Evolutionary conservation across 2,113 vertebrate species (phyloP).

Genomic region (Misgurnus anguillicaudatus): DNA sequence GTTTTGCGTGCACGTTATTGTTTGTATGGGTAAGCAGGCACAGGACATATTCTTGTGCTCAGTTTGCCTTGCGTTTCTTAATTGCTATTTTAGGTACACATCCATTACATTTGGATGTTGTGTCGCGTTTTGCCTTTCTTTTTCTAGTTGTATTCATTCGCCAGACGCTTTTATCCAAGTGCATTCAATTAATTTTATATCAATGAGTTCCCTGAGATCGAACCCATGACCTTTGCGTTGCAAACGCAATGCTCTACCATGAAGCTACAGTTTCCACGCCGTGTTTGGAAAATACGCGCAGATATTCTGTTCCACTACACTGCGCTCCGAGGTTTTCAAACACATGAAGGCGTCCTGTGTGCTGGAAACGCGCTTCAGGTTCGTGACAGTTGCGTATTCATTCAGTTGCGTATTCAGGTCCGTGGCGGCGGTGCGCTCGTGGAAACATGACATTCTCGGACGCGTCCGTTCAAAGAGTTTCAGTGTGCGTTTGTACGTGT

Average conservation of each 20-base stretch:
- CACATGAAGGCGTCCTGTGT: not conserved
- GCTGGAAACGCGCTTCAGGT: not conserved
- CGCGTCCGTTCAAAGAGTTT: not conserved
- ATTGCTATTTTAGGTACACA: not conserved
- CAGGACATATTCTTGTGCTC: not conserved
- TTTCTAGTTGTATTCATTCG: too few species aligned
- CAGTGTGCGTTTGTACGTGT: conserved; percentile 8
- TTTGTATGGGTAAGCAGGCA: not conserved
- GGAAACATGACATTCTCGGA: conserved; percentile 40
- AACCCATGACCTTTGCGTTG: too few species aligned
- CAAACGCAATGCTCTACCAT: too few species aligned
- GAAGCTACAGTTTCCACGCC: too few species aligned
- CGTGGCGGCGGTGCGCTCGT: not conserved
- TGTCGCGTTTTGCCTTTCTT: not conserved
- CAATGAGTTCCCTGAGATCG: too few species aligned
- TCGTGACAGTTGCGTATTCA: not conserved
- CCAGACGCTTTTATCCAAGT: too few species aligned
- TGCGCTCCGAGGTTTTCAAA: not conserved
- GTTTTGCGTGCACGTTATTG: not conserved
- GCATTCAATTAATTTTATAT: too few species aligned
- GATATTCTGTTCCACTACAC: not conserved
- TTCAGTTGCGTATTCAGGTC: not conserved
- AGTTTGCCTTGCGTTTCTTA: not conserved
- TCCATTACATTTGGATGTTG: not conserved
- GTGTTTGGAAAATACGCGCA: not conserved